Conservation (phyloP, 2,888 invertebrate species). For the Philaethria dido region DNA sequence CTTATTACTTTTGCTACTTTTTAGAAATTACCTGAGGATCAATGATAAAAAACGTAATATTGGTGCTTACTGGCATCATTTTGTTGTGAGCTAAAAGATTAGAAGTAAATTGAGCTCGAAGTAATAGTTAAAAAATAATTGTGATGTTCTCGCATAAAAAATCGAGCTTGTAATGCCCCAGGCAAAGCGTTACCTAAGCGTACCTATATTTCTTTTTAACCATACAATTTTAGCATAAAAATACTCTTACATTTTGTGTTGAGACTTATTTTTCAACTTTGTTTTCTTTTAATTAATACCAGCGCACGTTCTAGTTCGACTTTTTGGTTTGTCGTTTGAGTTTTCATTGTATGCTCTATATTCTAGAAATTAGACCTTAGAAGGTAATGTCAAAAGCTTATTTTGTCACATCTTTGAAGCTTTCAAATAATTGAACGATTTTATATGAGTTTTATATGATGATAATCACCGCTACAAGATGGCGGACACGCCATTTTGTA, state of each 20-base stretch:
- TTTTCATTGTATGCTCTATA: constrained; percentile 16
- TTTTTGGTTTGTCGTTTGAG: constrained; percentile 29
- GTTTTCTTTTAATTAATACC: constrained; percentile 49
- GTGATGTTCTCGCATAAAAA: constrained; percentile 35
- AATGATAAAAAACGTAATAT: neutral
- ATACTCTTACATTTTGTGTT: constrained; percentile 43
- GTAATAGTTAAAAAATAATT: constrained; percentile 31
- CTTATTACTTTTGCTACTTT: too few species aligned
- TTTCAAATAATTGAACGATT: too few species aligned
- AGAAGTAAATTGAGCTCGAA: neutral
- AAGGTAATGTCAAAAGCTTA: neutral
- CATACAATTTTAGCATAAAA: constrained; percentile 43
- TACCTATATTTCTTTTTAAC: constrained; percentile 33
- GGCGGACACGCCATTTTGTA: too few species aligned
- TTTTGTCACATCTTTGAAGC: too few species aligned
- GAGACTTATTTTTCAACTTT: constrained; percentile 43
- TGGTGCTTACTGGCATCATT: neutral
- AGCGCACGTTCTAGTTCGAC: constrained; percentile 30
- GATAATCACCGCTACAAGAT: too few species aligned
- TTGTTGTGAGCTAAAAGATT: neutral
- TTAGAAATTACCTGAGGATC: neutral
- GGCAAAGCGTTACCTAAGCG: constrained; percentile 27
- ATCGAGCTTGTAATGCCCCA: constrained; percentile 46
- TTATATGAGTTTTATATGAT: too few species aligned
- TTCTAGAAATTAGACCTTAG: neutral